A percentile compares a stretch with the other conserved stretches of the same genome.
Evolutionary conservation across 2,888 invertebrate species (phyloP).

Genomic region (Ennomos erosarius): DNA sequence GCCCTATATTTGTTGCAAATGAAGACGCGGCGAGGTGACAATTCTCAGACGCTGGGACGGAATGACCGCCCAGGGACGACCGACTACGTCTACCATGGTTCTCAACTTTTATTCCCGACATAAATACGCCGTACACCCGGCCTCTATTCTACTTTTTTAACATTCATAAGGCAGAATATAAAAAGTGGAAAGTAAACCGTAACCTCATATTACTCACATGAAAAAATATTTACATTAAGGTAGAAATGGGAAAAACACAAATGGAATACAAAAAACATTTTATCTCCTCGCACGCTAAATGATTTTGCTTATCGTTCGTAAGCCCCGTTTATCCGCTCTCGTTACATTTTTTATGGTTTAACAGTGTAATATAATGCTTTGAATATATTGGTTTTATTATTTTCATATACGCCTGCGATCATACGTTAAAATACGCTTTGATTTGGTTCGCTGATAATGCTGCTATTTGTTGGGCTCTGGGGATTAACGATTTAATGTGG

Average conservation of each 20-base stretch:
- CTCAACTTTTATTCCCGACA: slow-evolving; percentile 63
- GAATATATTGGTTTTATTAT: slow-evolving; percentile 33
- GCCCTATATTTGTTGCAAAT: slow-evolving; percentile 82
- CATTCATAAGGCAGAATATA: slow-evolving; percentile 37
- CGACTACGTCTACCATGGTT: slow-evolving; percentile 49
- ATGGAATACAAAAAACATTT: slow-evolving; percentile 41
- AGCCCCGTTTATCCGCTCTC: slow-evolving; percentile 39
- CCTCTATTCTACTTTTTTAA: slow-evolving; percentile 28
- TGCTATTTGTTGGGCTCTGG: slow-evolving; percentile 4
- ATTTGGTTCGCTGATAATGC: slow-evolving; percentile 12
- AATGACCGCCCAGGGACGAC: slow-evolving; percentile 72
- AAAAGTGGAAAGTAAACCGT: slow-evolving; percentile 29
- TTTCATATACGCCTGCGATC: slow-evolving; percentile 21
- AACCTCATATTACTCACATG: slow-evolving; percentile 39
- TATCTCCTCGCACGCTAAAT: slow-evolving; percentile 42
- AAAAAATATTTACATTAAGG: slow-evolving; percentile 40
- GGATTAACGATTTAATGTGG: slow-evolving; percentile 1
- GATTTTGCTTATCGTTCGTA: slow-evolving; percentile 45
- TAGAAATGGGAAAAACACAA: slow-evolving; percentile 37
- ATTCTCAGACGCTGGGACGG: slow-evolving; percentile 71
- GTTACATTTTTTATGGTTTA: slow-evolving; percentile 41
- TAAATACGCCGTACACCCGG: slow-evolving; percentile 40
- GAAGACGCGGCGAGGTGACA: slow-evolving; percentile 81
- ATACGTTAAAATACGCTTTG: slow-evolving; percentile 14
- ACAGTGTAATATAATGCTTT: slow-evolving; percentile 37